phyloP scores from a whole-genome alignment of 2,888 invertebrate genomes.

The Eupithecia pulchellata region DNA sequence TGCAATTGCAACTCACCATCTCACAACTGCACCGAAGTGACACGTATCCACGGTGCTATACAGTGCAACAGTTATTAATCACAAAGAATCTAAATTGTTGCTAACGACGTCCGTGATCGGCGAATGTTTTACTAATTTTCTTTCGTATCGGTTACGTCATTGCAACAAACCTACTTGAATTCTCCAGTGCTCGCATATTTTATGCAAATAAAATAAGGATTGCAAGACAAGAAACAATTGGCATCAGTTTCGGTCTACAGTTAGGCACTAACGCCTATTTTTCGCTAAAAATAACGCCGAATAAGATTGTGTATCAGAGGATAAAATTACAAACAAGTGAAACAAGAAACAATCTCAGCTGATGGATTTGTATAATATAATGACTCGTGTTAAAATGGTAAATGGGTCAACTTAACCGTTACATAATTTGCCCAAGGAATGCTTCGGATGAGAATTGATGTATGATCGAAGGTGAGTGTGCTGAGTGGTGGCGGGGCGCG shows the following conservation, averaged over 20 bases:
- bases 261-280: constrained; percentile 43
- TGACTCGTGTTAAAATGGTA: constrained; percentile 49
- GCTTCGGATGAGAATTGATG: constrained; percentile 79
- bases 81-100: constrained; percentile 72
- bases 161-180: constrained; percentile 68
- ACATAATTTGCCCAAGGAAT: constrained; percentile 74
- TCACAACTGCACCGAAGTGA: constrained; percentile 48
- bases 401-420: constrained; percentile 77
- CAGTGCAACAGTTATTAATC: constrained; percentile 64
- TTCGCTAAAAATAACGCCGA: background rate
- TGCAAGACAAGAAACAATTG: constrained; percentile 67
- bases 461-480: constrained; percentile 71
- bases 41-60: constrained; percentile 47
- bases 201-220: constrained; percentile 73
- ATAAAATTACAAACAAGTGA: background rate
- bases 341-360: background rate
- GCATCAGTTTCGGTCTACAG: constrained; percentile 61
- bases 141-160: constrained; percentile 73
- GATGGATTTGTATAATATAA: constrained; percentile 9
- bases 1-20: constrained; percentile 35
- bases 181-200: constrained; percentile 71
- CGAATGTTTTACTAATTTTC: constrained; percentile 78
- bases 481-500: constrained; percentile 62
- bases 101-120: constrained; percentile 71
- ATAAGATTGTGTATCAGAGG: background rate